These are phyloP conservation scores for Pollicipes pollicipes DNA, from an alignment of 1,140 invertebrate species.

Conservation along the genomic window DNA sequence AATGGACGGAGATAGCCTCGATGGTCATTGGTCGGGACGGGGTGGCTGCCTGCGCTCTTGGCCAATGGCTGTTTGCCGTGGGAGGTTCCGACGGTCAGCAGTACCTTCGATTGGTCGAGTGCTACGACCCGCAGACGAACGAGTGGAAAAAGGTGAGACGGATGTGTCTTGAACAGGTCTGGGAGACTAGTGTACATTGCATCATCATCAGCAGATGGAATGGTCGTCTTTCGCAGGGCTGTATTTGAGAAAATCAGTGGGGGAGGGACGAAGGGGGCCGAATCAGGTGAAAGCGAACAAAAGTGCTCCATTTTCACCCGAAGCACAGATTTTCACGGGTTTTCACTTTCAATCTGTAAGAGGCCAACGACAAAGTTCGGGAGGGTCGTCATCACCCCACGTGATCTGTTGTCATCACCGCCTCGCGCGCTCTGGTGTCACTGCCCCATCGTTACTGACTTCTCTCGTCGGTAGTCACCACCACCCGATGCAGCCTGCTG, in stretches of 20 bases:
- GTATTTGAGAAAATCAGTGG: slow-evolving; percentile 9
- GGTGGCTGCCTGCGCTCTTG: slow-evolving; percentile 74
- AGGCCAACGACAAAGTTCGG: too few species aligned
- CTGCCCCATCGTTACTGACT: too few species aligned
- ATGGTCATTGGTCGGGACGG: slow-evolving; percentile 73
- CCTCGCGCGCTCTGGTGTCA: too few species aligned
- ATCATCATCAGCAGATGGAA: neutral
- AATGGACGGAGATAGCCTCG: slow-evolving; percentile 74
- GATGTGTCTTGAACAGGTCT: slow-evolving; percentile 10
- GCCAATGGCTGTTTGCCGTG: slow-evolving; percentile 70
- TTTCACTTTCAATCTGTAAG: too few species aligned
- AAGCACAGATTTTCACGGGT: too few species aligned
- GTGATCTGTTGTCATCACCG: too few species aligned
- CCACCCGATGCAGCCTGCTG: too few species aligned
- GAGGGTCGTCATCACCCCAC: too few species aligned
- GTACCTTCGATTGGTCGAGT: slow-evolving; percentile 75
- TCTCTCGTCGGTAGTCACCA: too few species aligned
- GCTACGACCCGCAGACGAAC: slow-evolving; percentile 77
- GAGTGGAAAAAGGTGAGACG: slow-evolving; percentile 53
- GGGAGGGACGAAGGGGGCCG: too few species aligned
- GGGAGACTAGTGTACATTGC: neutral
- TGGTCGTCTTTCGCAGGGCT: slow-evolving; percentile 3
- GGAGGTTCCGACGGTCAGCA: slow-evolving; percentile 91
- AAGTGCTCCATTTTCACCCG: too few species aligned
- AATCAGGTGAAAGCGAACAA: too few species aligned